Conservation (phyloP, 2,113 vertebrate genomes). For the Phaethon lepturus region DNA sequence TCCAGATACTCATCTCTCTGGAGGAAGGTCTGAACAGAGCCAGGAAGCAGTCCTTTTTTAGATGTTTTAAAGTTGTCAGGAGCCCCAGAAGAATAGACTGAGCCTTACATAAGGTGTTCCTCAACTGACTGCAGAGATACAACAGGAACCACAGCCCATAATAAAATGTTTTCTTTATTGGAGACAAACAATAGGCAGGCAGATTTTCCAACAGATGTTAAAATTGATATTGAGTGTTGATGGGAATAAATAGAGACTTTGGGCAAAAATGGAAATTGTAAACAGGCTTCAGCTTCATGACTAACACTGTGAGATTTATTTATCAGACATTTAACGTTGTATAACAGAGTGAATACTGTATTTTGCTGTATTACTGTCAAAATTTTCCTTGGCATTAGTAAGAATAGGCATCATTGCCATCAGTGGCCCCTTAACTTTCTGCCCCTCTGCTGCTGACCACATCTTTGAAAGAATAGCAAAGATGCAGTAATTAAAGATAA, state of each 20-base stretch:
- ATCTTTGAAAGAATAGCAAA: background rate
- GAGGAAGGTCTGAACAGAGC: background rate
- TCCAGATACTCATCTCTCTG: background rate
- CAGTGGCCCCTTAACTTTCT: background rate
- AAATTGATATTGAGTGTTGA: background rate
- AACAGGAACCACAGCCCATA: background rate
- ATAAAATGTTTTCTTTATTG: background rate
- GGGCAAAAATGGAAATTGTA: background rate
- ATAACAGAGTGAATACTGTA: background rate
- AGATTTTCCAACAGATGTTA: conserved; percentile 10
- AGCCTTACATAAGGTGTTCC: background rate
- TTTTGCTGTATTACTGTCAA: background rate
- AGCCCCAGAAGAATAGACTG: background rate
- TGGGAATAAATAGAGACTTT: background rate
- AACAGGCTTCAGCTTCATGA: background rate
- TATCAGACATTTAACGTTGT: background rate
- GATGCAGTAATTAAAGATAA: background rate
- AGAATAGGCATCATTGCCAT: background rate
- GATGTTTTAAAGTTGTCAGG: background rate
- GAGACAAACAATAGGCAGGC: background rate
- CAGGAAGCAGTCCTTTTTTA: background rate
- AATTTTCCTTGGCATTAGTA: background rate
- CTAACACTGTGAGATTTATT: background rate
- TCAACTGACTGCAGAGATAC: background rate
- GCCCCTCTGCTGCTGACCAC: background rate